Evolutionary conservation across 2,113 vertebrate genomes (phyloP), one percentile per base, ranked within the genome.

Genomic region (Terrapene triunguis): DNA sequence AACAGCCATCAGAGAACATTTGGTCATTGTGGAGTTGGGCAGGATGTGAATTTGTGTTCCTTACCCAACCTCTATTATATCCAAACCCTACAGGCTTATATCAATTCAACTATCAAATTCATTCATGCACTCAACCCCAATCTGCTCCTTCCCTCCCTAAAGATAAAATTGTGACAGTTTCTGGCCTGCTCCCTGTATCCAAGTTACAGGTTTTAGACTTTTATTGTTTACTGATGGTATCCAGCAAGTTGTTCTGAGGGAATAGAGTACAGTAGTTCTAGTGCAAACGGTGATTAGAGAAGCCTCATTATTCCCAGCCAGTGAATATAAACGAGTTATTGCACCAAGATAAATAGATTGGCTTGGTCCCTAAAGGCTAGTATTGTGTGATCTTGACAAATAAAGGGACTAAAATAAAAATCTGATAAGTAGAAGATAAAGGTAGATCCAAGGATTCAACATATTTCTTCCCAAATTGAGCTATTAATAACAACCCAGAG

Each of bases 211-310:
- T 32, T 10, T 10, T 88, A 84, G 22, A 82, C 62, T 93, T 92
- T 88, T 81, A 48, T 22, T 5, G 1, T 91, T 78, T 95, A 88
- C 21, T 12, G 1, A 12, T 51, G 42, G 59, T 90, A 92, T 48
- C 57, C 42, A 82, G 79, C 62, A 91, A 93, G 93, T 91, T 87
- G 78, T 89, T 12, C 3, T 47, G 89, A 79, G 57, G 51, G 69
- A 84, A 94, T 92, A 87, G 42, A 94, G 44, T 94, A 90, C 29
- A 82, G 85, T 47, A 92, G 54, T 83, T 95, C 51, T 4, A 95
- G 59, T 44, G 92, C 80, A 94, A 96, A 79, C 65, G 96, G 38
- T 97, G 96, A 96, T 96, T 96, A 96, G 69, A 93, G 87, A 91
- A 95, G 42, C 32, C 95, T 94, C 88, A 88, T 96, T 98, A 97